These are phyloP conservation scores for Egretta garzetta DNA, from an alignment of 2,113 vertebrate species.

Conservation along the genomic window DNA sequence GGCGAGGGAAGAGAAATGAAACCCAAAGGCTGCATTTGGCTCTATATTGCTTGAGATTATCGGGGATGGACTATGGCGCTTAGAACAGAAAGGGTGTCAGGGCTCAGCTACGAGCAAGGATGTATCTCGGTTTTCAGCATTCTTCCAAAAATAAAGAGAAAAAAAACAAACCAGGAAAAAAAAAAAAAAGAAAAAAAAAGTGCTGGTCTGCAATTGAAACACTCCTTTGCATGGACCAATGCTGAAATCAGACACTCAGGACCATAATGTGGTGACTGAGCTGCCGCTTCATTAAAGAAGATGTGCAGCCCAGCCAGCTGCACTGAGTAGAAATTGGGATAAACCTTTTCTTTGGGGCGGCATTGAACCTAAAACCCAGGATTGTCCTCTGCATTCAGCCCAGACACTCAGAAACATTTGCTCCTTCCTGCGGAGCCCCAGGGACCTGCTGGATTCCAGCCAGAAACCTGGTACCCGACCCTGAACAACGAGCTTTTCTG, in stretches of 20 bases:
- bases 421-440: neutral
- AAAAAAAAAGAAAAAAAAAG: neutral
- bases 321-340: neutral
- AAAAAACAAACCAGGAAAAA: neutral
- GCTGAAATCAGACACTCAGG: neutral
- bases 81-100: conserved; percentile 31
- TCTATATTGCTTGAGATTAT: conserved; percentile 77
- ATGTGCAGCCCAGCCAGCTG: neutral
- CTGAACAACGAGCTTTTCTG: neutral
- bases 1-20: conserved; percentile 15
- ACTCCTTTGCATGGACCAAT: neutral
- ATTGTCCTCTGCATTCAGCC: conserved; percentile 61
- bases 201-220: neutral
- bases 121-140: neutral
- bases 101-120: neutral
- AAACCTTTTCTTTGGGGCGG: conserved; percentile 4
- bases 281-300: neutral
- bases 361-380: neutral
- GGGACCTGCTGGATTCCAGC: neutral
- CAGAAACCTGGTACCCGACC: neutral
- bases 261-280: neutral
- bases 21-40: conserved; percentile 43
- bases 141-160: neutral
- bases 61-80: neutral
- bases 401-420: conserved; percentile 7